These are phyloP conservation scores for Drosophila phalerata DNA, from an alignment of 2,888 invertebrate genomes.

Conservation along the genomic window DNA sequence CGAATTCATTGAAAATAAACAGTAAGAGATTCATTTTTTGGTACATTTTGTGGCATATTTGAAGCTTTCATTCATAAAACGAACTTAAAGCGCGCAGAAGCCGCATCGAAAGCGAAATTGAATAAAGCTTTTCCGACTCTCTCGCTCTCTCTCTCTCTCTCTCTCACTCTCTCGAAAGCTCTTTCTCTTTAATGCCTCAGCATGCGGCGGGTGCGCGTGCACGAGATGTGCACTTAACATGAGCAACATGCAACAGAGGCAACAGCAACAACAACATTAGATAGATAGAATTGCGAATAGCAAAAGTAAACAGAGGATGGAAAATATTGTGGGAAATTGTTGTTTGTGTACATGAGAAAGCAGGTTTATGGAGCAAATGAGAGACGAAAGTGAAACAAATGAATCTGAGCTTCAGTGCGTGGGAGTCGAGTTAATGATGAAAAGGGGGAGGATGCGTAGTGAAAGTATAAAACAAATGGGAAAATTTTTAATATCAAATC, in stretches of 20 bases:
- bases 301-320: slow-evolving; percentile 28
- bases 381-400: slow-evolving; percentile 64
- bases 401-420: slow-evolving; percentile 37
- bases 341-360: slow-evolving; percentile 45
- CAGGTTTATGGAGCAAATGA: slow-evolving; percentile 68
- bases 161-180: slow-evolving; percentile 3
- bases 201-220: slow-evolving; percentile 40
- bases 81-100: slow-evolving; percentile 36
- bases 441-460: slow-evolving; percentile 13
- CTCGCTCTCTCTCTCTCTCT: no score
- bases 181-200: background rate
- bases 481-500: slow-evolving; percentile 5
- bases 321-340: slow-evolving; percentile 62
- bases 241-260: slow-evolving; percentile 43
- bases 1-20: slow-evolving; percentile 34
- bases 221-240: slow-evolving; percentile 35
- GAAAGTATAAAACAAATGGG: slow-evolving; percentile 32
- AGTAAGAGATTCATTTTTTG: slow-evolving; percentile 31
- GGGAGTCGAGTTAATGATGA: slow-evolving; percentile 13
- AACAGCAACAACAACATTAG: slow-evolving; percentile 31
- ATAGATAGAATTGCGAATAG: slow-evolving; percentile 34
- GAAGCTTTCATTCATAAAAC: slow-evolving; percentile 62
- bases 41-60: slow-evolving; percentile 25
- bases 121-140: slow-evolving; percentile 12
- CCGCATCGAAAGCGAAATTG: slow-evolving; percentile 47